Evolutionary conservation across 2,888 invertebrate species (phyloP).

Genomic region (Pantelozetes paolii): DNA sequence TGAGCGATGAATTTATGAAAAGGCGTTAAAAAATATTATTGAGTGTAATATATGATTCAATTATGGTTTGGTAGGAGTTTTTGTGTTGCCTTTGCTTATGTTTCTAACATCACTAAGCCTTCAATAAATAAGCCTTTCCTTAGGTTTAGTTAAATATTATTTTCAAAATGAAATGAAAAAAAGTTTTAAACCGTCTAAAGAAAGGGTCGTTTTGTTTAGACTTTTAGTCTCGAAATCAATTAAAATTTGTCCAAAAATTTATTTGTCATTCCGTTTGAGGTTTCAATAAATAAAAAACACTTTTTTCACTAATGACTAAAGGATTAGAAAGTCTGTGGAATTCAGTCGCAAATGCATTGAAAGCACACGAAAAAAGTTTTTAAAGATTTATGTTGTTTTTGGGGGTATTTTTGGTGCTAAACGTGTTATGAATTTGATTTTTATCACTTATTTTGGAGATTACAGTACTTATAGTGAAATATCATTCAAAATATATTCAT

Average conservation of each 20-base stretch:
- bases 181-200: not conserved
- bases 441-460: not conserved
- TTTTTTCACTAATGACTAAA: not conserved
- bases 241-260: not conserved
- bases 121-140: too few relatives aligned
- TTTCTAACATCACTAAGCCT: not conserved
- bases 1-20: slow-evolving; percentile 3
- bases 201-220: not conserved
- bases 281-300: too few relatives aligned
- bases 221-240: not conserved
- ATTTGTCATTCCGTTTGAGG: not conserved
- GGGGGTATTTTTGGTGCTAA: not conserved
- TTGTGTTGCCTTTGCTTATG: not conserved
- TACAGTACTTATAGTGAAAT: not conserved
- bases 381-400: slow-evolving; percentile 12
- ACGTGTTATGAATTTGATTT: slow-evolving; percentile 19
- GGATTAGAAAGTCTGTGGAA: not conserved
- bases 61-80: slow-evolving; percentile 16
- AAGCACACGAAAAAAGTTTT: not conserved
- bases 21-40: not conserved
- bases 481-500: not conserved
- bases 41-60: slow-evolving; percentile 22
- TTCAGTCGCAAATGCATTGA: not conserved
- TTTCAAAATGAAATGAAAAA: too few relatives aligned
- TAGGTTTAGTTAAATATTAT: too few relatives aligned